A percentile compares a stretch with the other conserved stretches of the same genome.
These are phyloP conservation scores for Drosophila teissieri DNA, from an alignment of 1,140 invertebrate genomes.

Conservation along the genomic window DNA sequence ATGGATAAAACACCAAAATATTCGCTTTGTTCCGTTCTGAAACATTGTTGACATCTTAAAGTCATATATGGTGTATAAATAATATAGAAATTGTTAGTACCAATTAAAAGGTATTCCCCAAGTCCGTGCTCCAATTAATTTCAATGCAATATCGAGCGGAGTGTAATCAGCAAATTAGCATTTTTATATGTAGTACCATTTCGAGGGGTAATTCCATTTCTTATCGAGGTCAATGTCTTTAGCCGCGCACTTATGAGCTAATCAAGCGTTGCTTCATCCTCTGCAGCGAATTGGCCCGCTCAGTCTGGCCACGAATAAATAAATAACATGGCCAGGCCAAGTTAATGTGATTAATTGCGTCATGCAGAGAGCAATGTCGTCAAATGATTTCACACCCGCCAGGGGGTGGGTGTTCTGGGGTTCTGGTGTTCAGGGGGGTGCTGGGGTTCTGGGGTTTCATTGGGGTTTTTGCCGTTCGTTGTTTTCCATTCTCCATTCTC, in stretches of 20 bases:
- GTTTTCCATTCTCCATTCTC: conserved; percentile 5
- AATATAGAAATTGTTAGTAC: no score
- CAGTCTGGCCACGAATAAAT: conserved; percentile 45
- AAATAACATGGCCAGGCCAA: conserved; percentile 42
- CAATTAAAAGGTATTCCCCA: neutral
- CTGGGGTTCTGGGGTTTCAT: neutral
- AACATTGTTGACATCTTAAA: no score
- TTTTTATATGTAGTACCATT: conserved; percentile 15
- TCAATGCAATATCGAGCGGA: conserved; percentile 1
- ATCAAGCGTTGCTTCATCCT: conserved; percentile 33
- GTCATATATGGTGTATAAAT: no score
- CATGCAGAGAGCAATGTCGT: conserved; percentile 67
- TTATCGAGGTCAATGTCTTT: conserved; percentile 41
- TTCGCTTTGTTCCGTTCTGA: no score
- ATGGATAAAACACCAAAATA: no score
- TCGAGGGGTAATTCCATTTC: conserved; percentile 10
- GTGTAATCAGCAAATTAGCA: conserved; percentile 27
- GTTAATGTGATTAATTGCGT: conserved; percentile 78
- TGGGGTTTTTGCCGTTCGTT: neutral
- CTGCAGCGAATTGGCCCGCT: conserved; percentile 29
- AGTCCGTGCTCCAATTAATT: neutral
- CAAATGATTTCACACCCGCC: conserved; percentile 76
- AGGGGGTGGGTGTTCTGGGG: conserved; percentile 7
- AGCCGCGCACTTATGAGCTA: conserved; percentile 48
- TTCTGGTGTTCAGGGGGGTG: no score